Conservation (phyloP, 2,797 vertebrate genomes). For the Pogoniulus pusillus region DNA sequence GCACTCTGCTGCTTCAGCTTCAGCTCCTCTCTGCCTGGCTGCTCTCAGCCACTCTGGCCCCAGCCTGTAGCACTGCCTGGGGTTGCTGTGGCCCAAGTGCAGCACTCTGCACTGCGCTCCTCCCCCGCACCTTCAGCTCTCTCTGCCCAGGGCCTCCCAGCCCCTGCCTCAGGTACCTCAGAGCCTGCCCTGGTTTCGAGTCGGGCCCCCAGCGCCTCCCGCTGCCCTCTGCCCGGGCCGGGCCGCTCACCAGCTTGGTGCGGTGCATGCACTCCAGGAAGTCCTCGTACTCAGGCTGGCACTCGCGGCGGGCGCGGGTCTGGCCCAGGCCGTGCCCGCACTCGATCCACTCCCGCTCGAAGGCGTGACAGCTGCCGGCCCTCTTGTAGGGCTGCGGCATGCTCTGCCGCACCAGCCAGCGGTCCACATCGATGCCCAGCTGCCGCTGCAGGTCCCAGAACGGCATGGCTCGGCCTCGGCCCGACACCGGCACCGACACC, state of each 20-base stretch:
- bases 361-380: constrained; percentile 82
- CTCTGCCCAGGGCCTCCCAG: background rate
- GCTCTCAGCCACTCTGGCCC: too few relatives aligned
- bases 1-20: too few relatives aligned
- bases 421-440: constrained; percentile 84
- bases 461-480: constrained; percentile 80
- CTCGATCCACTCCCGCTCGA: constrained; percentile 94
- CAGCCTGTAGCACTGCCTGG: too few relatives aligned
- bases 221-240: too few relatives aligned
- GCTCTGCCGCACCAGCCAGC: constrained; percentile 82
- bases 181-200: background rate
- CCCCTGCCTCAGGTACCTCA: background rate
- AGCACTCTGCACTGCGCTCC: too few relatives aligned
- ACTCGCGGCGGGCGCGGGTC: constrained; percentile 85
- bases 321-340: constrained; percentile 87
- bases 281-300: constrained; percentile 87
- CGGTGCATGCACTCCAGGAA: constrained; percentile 87
- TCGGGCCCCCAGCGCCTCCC: background rate
- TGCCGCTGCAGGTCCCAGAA: constrained; percentile 82
- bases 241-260: constrained; percentile 83
- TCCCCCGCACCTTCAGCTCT: too few relatives aligned
- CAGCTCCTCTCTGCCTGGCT: too few relatives aligned
- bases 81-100: too few relatives aligned
- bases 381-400: constrained; percentile 76
- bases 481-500: background rate